A percentile compares a stretch with the other conserved stretches of the same genome.
phyloP scores from a whole-genome alignment of 2,797 vertebrate species.

The Labeo calbasu region DNA sequence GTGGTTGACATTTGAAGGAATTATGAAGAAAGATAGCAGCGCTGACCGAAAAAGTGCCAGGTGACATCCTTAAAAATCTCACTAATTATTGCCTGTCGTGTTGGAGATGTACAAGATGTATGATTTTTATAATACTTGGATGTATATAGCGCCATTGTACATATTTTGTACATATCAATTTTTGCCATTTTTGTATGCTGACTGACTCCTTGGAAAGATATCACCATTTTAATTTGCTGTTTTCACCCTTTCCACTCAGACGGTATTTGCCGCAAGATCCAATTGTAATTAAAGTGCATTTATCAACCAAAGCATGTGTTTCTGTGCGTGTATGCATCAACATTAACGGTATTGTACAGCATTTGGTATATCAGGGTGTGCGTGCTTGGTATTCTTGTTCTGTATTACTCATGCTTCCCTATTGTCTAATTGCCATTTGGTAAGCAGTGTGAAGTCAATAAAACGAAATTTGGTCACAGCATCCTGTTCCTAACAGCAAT shows the following conservation, averaged over 20 bases:
- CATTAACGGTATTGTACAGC: neutral
- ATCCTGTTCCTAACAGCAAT: constrained; percentile 17
- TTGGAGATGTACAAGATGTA: constrained; percentile 77
- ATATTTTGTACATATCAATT: constrained; percentile 81
- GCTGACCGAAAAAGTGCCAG: constrained; percentile 40
- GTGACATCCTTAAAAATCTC: constrained; percentile 7
- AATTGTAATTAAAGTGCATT: constrained; percentile 82
- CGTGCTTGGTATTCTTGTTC: neutral
- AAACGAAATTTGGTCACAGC: constrained; percentile 51
- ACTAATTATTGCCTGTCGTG: constrained; percentile 67
- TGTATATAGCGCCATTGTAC: constrained; percentile 80
- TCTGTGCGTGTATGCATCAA: constrained; percentile 33
- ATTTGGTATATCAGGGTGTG: neutral
- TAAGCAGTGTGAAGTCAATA: constrained; percentile 28
- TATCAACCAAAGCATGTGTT: constrained; percentile 61
- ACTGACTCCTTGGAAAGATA: constrained; percentile 71
- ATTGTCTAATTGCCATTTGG: constrained; percentile 5
- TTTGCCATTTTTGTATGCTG: constrained; percentile 76
- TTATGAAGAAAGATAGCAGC: neutral
- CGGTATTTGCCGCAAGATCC: constrained; percentile 69
- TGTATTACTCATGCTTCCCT: constrained; percentile 3
- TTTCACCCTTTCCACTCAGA: constrained; percentile 63
- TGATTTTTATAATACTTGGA: constrained; percentile 76
- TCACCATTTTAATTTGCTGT: constrained; percentile 67
- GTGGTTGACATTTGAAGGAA: neutral